Percentiles rank a stretch among this genome's conserved stretches.
Evolutionary conservation across 2,113 vertebrate species (phyloP).

Genomic region (Hylia prasina): DNA sequence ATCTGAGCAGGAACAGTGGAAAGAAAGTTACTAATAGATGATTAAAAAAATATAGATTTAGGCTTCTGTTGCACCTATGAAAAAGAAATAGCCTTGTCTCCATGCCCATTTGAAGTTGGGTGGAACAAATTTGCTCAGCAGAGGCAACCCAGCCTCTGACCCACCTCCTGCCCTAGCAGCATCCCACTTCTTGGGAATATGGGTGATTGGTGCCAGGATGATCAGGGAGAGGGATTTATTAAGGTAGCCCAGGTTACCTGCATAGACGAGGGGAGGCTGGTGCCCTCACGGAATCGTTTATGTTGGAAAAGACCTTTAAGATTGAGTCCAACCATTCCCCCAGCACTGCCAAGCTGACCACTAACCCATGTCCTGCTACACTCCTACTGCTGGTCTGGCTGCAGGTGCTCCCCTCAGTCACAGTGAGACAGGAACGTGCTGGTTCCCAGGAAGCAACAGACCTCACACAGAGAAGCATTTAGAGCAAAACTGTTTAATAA

Average conservation of each 20-base stretch:
- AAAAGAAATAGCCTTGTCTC: neutral
- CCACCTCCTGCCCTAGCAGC: neutral
- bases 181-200: neutral
- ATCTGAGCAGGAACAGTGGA: neutral
- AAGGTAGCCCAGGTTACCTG: neutral
- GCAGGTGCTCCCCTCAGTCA: neutral
- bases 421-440: fast-evolving
- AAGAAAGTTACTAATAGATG: neutral
- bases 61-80: neutral
- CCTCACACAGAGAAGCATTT: neutral
- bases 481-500: conserved; percentile 66
- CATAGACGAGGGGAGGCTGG: neutral
- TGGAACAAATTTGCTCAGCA: neutral
- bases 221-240: neutral
- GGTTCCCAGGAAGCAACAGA: neutral
- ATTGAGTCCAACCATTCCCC: neutral
- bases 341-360: neutral
- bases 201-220: neutral
- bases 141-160: neutral
- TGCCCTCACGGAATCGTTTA: neutral
- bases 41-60: neutral
- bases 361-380: neutral
- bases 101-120: neutral
- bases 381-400: neutral
- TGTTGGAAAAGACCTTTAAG: neutral